Evolutionary conservation across 2,113 vertebrate species (phyloP), one percentile per base, ranked within the genome.

Genomic region (Diadophis punctatus): DNA sequence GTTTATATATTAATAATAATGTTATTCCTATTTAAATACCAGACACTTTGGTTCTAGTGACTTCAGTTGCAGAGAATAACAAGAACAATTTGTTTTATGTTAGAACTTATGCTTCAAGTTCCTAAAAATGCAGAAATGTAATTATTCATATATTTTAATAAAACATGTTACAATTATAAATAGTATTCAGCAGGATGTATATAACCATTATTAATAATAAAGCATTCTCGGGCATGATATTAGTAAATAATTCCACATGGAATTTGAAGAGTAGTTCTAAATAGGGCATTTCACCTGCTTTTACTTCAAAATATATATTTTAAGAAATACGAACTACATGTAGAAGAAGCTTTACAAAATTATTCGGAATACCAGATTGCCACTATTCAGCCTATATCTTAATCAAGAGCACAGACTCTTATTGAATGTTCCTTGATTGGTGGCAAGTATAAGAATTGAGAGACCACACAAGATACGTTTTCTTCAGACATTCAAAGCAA

Each of bases 101-200:
- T 91, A 18, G 46, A 85, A 16, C 14, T 86, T 58, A n/a, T 86
- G 39, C 9, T 58, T 4, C 7, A 58, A 86, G 30, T 86, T 87
- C 60, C 23, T 60, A 48, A 9, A 58, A 46, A 49, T 25, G 55
- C 46, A 63, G 9, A 46, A 63, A 87, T n/a, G 23, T 4, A 34
- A 91, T 49, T n/a, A 23, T 20, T 22, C 1, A 46, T 90, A 23
- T 89, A 49, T 68, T 91, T 56, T 85, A 10, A 84, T 53, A 34
- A 84, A 85, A 11, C 56, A 6, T 55, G 30, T 51, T 90, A 74
- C 16, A 90, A 34, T 39, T 23, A 2, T 93, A 90, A 93, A 84
- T 86, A 92, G 2, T 30, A 7, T 88, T 90, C 27, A 34, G 90
- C 94, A 93, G 63, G 90, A 91, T 94, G 58, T 56, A 88, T 90